Evolutionary conservation across 2,888 invertebrate genomes (phyloP), one percentile per base, ranked within the genome.

Genomic region (Agrotis exclamationis): DNA sequence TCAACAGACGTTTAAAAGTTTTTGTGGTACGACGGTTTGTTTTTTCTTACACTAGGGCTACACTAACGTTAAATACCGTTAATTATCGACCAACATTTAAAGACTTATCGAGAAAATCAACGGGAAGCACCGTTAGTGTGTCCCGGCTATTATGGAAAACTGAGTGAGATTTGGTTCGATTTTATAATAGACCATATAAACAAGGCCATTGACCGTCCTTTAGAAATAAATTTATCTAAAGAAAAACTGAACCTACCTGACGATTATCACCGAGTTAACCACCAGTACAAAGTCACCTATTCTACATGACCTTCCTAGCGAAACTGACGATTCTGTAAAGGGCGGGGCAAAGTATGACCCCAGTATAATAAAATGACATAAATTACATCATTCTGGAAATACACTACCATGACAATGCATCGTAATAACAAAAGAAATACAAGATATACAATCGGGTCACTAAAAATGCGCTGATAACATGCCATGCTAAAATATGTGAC

Each of bases 271-370:
- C 4, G n/a, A 51, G 47, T 33, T 51, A 13, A 51, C 14, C n/a
- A 24, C 44, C 14, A 50, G 24, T 9, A 9, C 4, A 56, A 57
- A 78, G 45, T 50, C 62, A 73, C 59, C 74, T 56, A 53, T 68
- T 60, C 66, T 1, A 56, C 33, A 22, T 59, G 53, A 67, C 60
- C 47, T 54, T 68, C 53, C 58, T 33, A 51, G 28, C 47, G 14
- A 44, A 51, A 82, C 79, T 84, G 72, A 53, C 18, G 47, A 54
- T 13, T 56, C 58, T 64, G 58, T 57, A 58, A 51, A 6, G 39
- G 63, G 9, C 48, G 45, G 24, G 48, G 47, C 39, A 39, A 51
- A 39, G 33, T 48, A 63, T 60, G 65, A 48, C 47, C 54, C 57
- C 14, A 50, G 33, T 48, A 56, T 59, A 28, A 51, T 20, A 39